A percentile compares a stretch with the other conserved stretches of the same genome.
These are phyloP conservation scores for Scylla paramamosain DNA, from an alignment of 1,140 invertebrate genomes.

Conservation along the genomic window DNA sequence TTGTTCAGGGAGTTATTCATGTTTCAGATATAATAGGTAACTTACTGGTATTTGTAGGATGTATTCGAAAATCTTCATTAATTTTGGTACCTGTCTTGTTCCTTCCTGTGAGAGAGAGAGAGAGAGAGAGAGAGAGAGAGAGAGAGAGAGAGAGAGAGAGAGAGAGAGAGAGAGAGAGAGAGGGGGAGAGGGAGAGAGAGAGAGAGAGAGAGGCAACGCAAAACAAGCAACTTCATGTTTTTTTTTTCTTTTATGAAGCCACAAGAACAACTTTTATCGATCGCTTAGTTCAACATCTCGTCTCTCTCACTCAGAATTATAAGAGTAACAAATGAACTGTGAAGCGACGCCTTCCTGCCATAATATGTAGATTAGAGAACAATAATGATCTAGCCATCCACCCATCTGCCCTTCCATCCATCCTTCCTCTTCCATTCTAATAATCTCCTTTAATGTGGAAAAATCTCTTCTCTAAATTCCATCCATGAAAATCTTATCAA, in stretches of 20 bases:
- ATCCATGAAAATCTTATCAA: too few species aligned
- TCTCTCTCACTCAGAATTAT: neutral
- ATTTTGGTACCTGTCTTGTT: too few species aligned
- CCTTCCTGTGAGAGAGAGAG: neutral
- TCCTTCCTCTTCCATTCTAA: too few species aligned
- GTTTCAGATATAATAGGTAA: too few species aligned
- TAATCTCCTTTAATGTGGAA: too few species aligned
- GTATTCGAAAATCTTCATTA: too few species aligned
- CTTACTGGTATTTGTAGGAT: too few species aligned
- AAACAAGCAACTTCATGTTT: neutral
- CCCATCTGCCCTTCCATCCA: too few species aligned
- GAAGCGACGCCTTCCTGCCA: neutral
- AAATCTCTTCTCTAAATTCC: too few species aligned
- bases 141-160: slow-evolving; percentile 27
- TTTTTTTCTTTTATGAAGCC: neutral
- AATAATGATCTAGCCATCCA: too few species aligned
- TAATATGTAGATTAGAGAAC: too few species aligned
- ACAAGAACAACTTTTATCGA: neutral
- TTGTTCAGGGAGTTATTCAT: too few species aligned
- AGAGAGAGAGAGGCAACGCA: neutral
- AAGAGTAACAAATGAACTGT: neutral
- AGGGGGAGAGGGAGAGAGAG: neutral
- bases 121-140: neutral
- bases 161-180: slow-evolving; percentile 47
- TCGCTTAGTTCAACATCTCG: neutral